Evolutionary conservation across 2,797 vertebrate genomes (phyloP).

Genomic region (Enteromius argenteus): DNA sequence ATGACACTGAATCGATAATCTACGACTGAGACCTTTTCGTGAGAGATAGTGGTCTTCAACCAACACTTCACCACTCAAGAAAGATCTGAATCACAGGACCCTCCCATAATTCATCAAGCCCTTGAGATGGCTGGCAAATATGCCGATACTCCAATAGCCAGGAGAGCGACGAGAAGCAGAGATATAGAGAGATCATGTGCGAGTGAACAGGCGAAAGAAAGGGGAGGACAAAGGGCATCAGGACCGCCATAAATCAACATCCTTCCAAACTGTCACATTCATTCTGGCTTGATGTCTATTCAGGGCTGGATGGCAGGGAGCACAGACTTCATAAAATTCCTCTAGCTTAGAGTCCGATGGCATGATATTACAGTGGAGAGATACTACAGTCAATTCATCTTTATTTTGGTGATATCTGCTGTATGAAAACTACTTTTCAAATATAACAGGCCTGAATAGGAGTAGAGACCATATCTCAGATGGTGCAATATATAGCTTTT

Average conservation of each 20-base stretch:
- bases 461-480: conserved; percentile 8
- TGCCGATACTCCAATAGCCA: conserved; percentile 57
- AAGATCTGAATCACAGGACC: conserved; percentile 23
- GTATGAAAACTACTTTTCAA: conserved; percentile 32
- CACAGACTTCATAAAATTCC: conserved; percentile 64
- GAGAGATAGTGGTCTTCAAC: conserved; percentile 41
- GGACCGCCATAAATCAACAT: conserved; percentile 77
- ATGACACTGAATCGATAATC: conserved; percentile 39
- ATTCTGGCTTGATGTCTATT: conserved; percentile 69
- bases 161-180: conserved; percentile 61
- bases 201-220: conserved; percentile 69
- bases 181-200: conserved; percentile 72
- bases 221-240: conserved; percentile 69
- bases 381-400: conserved; percentile 60
- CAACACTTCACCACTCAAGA: conserved; percentile 31
- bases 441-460: background rate
- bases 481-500: background rate
- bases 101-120: conserved; percentile 49
- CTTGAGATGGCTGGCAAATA: conserved; percentile 10
- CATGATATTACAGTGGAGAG: conserved; percentile 65
- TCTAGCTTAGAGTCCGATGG: conserved; percentile 62
- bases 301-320: conserved; percentile 61
- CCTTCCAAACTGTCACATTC: conserved; percentile 74
- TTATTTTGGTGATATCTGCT: conserved; percentile 34
- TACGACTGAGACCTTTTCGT: conserved; percentile 9